Conservation (phyloP, 2,113 vertebrate species). For the Nycticebus coucang region DNA sequence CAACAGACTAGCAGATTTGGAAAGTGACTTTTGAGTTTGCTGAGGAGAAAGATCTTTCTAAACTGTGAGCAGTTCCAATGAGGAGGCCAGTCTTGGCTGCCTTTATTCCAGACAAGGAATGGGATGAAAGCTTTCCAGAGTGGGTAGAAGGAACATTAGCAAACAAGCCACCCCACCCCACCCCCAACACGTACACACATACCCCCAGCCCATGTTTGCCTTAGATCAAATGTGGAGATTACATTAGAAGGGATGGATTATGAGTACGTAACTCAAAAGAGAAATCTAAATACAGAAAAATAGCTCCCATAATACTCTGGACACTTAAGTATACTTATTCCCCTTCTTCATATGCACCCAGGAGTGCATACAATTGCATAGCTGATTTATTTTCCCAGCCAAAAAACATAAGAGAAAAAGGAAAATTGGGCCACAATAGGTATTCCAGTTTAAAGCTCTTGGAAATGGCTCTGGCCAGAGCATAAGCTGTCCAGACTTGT, state of each 20-base stretch:
- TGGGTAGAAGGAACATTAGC: slow-evolving; percentile 13
- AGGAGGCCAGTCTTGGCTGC: background rate
- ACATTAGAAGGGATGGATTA: background rate
- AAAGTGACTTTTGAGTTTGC: slow-evolving; percentile 54
- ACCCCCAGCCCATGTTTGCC: background rate
- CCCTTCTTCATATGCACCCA: slow-evolving; percentile 54
- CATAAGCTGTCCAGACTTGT: slow-evolving; percentile 71
- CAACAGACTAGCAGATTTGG: slow-evolving; percentile 19
- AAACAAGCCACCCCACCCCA: background rate
- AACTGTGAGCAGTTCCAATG: slow-evolving; percentile 23
- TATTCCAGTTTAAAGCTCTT: slow-evolving; percentile 77
- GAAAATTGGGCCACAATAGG: slow-evolving; percentile 59
- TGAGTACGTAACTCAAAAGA: slow-evolving; percentile 29
- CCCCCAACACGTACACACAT: background rate
- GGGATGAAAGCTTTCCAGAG: background rate
- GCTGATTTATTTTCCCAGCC: slow-evolving; percentile 44
- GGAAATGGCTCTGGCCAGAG: slow-evolving; percentile 72
- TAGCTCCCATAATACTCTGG: slow-evolving; percentile 43
- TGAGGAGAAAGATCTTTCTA: slow-evolving; percentile 37
- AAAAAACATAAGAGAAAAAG: slow-evolving; percentile 44
- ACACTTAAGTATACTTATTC: slow-evolving; percentile 60
- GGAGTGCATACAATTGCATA: slow-evolving; percentile 78
- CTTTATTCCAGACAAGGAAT: background rate
- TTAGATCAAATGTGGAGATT: slow-evolving; percentile 24
- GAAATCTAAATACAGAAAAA: slow-evolving; percentile 55